Percentiles rank a stretch among this genome's conserved stretches.
Conservation (phyloP, 2,888 invertebrate genomes). For the Pyrgus malvae region DNA sequence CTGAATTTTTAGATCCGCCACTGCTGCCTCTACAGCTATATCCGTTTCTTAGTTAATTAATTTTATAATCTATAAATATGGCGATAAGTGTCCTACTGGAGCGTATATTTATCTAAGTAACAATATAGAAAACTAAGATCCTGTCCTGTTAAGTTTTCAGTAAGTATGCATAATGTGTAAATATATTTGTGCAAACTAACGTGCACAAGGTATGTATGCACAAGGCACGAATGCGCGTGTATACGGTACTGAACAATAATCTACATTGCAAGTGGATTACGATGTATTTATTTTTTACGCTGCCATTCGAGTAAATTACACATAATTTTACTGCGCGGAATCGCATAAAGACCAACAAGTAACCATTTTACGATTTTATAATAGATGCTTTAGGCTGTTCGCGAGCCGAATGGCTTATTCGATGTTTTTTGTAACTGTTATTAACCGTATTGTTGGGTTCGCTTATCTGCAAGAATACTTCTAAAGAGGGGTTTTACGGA, state of each 20-base stretch:
- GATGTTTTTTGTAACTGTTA: slow-evolving; percentile 31
- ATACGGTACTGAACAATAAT: slow-evolving; percentile 17
- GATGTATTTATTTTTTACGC: slow-evolving; percentile 54
- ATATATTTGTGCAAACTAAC: no score
- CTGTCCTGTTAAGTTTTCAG: no score
- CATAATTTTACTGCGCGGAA: slow-evolving; percentile 47
- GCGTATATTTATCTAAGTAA: no score
- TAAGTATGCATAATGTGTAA: no score
- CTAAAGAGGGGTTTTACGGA: background rate
- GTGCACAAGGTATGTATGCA: no score
- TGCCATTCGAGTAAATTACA: slow-evolving; percentile 49
- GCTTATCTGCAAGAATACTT: slow-evolving; percentile 1
- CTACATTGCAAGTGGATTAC: slow-evolving; percentile 41
- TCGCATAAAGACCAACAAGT: slow-evolving; percentile 38
- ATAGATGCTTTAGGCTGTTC: slow-evolving; percentile 37
- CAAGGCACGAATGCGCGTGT: slow-evolving; percentile 6
- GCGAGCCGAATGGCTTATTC: slow-evolving; percentile 32
- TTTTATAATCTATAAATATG: no score
- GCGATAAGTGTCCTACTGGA: no score
- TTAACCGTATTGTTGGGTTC: slow-evolving; percentile 16
- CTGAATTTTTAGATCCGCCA: no score
- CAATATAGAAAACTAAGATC: no score
- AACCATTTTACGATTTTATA: slow-evolving; percentile 40
- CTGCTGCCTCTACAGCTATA: no score
- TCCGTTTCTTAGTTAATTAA: no score